Conservation (phyloP, 2,113 vertebrate species). For the Cochlearius cochlearius region DNA sequence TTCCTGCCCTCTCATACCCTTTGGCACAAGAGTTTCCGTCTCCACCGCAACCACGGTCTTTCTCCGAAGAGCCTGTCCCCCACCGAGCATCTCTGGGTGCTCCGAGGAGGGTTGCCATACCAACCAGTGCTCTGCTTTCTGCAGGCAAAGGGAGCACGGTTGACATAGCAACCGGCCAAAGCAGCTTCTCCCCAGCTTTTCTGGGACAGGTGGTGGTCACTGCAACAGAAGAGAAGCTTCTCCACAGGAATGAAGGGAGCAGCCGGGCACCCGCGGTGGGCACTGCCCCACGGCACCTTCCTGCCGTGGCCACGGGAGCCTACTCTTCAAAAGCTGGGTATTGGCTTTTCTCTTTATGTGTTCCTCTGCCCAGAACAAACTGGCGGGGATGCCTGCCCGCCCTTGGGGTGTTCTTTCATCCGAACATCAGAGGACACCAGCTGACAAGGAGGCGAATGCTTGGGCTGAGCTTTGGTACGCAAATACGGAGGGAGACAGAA, state of each 20-base stretch:
- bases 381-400: not conserved
- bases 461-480: not conserved
- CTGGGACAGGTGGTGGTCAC: not conserved
- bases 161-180: constrained; percentile 58
- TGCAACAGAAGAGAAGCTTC: not conserved
- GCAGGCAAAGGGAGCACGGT: not conserved
- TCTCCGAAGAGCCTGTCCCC: not conserved
- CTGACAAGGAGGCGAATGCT: not conserved
- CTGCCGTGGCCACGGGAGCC: fast-evolving
- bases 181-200: not conserved
- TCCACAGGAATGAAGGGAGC: not conserved
- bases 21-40: not conserved
- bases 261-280: not conserved
- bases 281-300: not conserved
- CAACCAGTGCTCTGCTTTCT: not conserved
- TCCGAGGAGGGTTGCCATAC: constrained; percentile 44
- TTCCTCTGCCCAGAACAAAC: not conserved
- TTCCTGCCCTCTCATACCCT: not conserved
- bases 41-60: not conserved
- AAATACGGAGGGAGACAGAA: not conserved
- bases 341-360: not conserved
- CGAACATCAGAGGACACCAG: not conserved
- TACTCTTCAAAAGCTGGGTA: not conserved
- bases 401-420: not conserved
- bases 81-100: not conserved